Conservation (phyloP, 2,888 invertebrate species). For the Tinea semifulvella region DNA sequence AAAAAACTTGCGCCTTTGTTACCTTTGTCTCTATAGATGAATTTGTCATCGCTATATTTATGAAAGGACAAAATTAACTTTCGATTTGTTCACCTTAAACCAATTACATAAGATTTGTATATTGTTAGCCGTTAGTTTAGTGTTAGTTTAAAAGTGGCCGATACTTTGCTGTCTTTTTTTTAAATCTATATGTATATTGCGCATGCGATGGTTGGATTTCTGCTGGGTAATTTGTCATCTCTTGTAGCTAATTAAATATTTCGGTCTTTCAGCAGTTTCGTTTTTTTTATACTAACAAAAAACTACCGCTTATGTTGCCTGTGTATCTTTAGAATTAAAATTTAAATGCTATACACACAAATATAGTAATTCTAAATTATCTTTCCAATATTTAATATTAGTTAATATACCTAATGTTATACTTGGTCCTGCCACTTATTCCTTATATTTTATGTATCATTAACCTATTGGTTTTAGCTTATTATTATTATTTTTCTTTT, state of each 20-base stretch:
- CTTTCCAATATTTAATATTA: no score
- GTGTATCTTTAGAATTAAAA: not conserved
- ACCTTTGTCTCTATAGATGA: not conserved
- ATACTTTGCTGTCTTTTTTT: no score
- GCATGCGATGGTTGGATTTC: no score
- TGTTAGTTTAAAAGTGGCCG: not conserved
- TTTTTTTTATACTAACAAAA: not conserved
- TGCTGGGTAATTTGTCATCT: no score
- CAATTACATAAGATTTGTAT: constrained; percentile 10
- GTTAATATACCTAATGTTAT: no score
- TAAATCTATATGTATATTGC: no score
- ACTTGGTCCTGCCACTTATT: no score
- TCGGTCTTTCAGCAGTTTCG: not conserved
- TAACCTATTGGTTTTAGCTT: no score
- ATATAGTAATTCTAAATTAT: constrained; percentile 6
- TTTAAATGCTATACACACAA: constrained; percentile 1
- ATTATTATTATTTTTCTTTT: no score
- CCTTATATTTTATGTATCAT: no score
- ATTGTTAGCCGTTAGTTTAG: not conserved
- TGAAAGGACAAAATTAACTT: constrained; percentile 10
- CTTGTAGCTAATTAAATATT: no score
- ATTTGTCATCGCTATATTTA: not conserved
- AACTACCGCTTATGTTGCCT: not conserved
- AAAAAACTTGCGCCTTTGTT: not conserved
- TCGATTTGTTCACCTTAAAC: constrained; percentile 6